These are phyloP conservation scores for Pomatostomus ruficeps DNA, from an alignment of 2,113 vertebrate genomes.

Conservation along the genomic window DNA sequence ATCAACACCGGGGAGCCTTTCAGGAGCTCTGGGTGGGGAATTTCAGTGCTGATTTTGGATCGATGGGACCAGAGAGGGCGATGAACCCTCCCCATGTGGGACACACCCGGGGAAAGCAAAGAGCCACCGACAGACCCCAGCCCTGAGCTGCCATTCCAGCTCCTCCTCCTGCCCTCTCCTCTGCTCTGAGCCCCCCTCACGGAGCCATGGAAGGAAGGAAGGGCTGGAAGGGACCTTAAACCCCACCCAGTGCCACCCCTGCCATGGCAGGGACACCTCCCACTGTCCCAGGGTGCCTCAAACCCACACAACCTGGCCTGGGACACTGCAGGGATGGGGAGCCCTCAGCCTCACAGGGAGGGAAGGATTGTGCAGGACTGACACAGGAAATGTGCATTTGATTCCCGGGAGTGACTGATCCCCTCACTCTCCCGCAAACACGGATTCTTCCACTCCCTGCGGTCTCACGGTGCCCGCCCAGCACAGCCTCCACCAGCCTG, in stretches of 20 bases:
- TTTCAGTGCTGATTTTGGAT: background rate
- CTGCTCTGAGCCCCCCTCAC: background rate
- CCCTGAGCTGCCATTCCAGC: background rate
- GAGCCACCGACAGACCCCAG: background rate
- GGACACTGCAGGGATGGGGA: background rate
- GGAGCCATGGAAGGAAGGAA: background rate
- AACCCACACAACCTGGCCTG: background rate
- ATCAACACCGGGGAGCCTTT: background rate
- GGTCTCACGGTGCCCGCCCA: background rate
- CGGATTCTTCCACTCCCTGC: accelerated
- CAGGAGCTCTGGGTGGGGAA: background rate
- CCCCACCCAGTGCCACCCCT: background rate
- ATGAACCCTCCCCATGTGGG: background rate
- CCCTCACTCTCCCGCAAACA: background rate
- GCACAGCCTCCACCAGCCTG: background rate
- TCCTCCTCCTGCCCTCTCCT: background rate
- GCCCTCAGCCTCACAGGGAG: background rate
- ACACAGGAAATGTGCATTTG: background rate
- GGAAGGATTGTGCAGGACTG: background rate
- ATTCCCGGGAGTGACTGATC: background rate
- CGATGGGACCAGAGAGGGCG: too few species aligned
- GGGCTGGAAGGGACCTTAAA: background rate
- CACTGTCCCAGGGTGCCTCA: background rate
- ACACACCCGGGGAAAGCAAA: background rate
- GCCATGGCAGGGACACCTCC: background rate